Conservation (phyloP, 2,797 vertebrate species). For the Xyrichtys novacula region DNA sequence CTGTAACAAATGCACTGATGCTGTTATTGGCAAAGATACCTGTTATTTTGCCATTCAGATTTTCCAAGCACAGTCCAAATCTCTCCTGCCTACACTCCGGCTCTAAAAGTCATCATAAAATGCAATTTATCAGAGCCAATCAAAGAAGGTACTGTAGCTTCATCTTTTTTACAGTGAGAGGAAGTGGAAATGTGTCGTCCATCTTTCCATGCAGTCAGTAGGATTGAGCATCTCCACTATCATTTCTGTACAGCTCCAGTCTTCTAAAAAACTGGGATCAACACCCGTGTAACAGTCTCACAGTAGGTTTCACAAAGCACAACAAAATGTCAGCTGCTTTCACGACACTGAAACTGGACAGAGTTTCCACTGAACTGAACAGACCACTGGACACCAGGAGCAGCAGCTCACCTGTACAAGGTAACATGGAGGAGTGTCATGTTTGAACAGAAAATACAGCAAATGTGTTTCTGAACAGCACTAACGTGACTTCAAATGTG, state of each 20-base stretch:
- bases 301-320: constrained; percentile 51
- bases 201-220: too few relatives aligned
- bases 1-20: too few relatives aligned
- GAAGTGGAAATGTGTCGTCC: too few relatives aligned
- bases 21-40: too few relatives aligned
- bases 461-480: constrained; percentile 20
- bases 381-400: constrained; percentile 40
- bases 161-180: too few relatives aligned
- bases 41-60: too few relatives aligned
- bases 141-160: too few relatives aligned
- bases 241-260: constrained; percentile 27
- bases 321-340: constrained; percentile 47
- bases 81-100: too few relatives aligned
- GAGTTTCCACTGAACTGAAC: constrained; percentile 44
- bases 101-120: too few relatives aligned
- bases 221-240: constrained; percentile 5
- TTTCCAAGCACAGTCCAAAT: too few relatives aligned
- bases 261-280: constrained; percentile 14
- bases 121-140: too few relatives aligned
- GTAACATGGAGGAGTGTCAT: constrained; percentile 10
- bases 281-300: constrained; percentile 17
- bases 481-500: constrained; percentile 19
- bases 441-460: constrained; percentile 35
- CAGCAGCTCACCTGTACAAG: constrained; percentile 38
- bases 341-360: constrained; percentile 53